These are phyloP conservation scores for Perizoma affinitatum DNA, from an alignment of 2,888 invertebrate species.

Conservation along the genomic window DNA sequence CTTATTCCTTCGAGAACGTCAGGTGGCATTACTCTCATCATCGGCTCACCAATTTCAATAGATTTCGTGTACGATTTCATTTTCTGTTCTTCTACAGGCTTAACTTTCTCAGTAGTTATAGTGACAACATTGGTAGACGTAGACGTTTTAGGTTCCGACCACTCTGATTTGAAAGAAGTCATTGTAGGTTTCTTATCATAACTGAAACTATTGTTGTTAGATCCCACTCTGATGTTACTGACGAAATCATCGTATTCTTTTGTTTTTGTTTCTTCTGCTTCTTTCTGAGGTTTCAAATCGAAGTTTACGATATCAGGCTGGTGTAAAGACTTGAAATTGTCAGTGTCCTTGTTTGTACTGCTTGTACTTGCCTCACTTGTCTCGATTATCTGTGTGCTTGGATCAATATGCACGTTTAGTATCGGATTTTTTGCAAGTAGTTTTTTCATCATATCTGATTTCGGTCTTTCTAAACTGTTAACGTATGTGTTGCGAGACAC, in stretches of 20 bases:
- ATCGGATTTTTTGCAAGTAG: constrained; percentile 80
- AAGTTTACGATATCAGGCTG: constrained; percentile 81
- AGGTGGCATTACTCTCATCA: constrained; percentile 69
- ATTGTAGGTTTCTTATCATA: constrained; percentile 60
- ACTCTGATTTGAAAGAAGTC: constrained; percentile 61
- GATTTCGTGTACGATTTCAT: constrained; percentile 77
- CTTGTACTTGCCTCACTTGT: constrained; percentile 64
- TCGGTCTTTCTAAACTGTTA: constrained; percentile 86
- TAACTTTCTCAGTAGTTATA: constrained; percentile 69
- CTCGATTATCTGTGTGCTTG: constrained; percentile 59
- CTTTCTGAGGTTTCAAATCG: constrained; percentile 67
- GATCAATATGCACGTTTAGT: constrained; percentile 75
- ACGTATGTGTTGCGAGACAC: constrained; percentile 84
- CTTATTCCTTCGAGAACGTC: constrained; percentile 76
- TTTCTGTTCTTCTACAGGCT: constrained; percentile 59
- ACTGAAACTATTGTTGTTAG: constrained; percentile 74
- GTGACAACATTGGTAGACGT: constrained; percentile 71
- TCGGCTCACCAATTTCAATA: constrained; percentile 76
- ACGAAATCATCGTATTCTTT: constrained; percentile 76
- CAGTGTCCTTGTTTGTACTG: constrained; percentile 67
- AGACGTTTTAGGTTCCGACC: constrained; percentile 62
- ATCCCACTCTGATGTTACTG: constrained; percentile 78
- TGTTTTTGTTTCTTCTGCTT: constrained; percentile 51
- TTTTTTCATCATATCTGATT: constrained; percentile 85
- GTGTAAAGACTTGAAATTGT: constrained; percentile 74